These are phyloP conservation scores for Characodon lateralis DNA, from an alignment of 2,797 vertebrate species.

Conservation along the genomic window DNA sequence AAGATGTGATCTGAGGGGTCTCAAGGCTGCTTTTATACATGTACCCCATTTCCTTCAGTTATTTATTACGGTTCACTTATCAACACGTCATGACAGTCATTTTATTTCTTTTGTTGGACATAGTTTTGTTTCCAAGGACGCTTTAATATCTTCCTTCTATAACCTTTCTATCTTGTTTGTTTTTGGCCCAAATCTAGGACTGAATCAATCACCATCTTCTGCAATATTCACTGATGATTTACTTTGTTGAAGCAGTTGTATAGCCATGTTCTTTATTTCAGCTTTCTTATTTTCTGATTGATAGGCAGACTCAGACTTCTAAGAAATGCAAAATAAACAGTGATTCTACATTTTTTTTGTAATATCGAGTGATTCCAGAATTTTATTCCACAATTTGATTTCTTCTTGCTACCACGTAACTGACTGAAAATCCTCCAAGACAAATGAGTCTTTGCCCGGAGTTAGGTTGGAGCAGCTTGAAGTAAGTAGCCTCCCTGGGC, in stretches of 20 bases:
- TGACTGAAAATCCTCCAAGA: neutral
- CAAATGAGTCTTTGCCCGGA: neutral
- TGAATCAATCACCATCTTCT: neutral
- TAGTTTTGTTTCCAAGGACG: neutral
- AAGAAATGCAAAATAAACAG: neutral
- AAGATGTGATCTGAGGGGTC: neutral
- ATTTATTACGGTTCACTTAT: neutral
- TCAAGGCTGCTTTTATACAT: neutral
- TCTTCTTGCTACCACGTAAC: neutral
- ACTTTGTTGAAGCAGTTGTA: no score
- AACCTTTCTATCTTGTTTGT: neutral
- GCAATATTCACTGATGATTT: no score
- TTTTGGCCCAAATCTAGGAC: neutral
- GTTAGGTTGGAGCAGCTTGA: neutral
- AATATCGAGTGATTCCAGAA: neutral
- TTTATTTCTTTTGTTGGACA: neutral
- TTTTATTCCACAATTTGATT: neutral
- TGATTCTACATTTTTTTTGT: neutral
- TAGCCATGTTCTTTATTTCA: no score
- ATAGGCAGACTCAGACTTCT: neutral
- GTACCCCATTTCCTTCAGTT: neutral
- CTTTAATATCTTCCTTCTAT: neutral
- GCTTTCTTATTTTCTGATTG: neutral
- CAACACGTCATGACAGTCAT: neutral
- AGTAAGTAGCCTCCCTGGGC: neutral